phyloP scores from a whole-genome alignment of 2,888 invertebrate genomes.

The Diplolepis rosae region DNA sequence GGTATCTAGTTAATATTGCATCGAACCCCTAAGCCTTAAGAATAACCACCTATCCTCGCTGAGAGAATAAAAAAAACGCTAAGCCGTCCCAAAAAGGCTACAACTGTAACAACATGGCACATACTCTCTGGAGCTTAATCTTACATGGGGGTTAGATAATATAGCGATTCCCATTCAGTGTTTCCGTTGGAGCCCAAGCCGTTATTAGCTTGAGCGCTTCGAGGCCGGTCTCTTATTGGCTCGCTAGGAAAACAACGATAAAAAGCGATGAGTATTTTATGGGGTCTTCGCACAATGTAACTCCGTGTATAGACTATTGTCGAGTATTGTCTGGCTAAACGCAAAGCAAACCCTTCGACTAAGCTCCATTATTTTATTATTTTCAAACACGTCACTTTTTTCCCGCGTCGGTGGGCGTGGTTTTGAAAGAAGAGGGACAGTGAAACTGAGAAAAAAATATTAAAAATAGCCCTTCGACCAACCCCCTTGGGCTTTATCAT shows the following conservation, averaged over 20 bases:
- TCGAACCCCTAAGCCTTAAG: slow-evolving; percentile 63
- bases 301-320: slow-evolving; percentile 64
- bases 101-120: slow-evolving; percentile 71
- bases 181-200: slow-evolving; percentile 65
- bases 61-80: slow-evolving; percentile 47
- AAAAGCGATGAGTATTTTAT: slow-evolving; percentile 73
- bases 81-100: slow-evolving; percentile 54
- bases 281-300: slow-evolving; percentile 67
- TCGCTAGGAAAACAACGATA: slow-evolving; percentile 70
- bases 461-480: slow-evolving; percentile 54
- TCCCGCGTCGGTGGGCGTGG: slow-evolving; percentile 62
- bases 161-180: slow-evolving; percentile 64
- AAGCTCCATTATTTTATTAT: slow-evolving; percentile 70
- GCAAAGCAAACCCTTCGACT: slow-evolving; percentile 56
- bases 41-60: slow-evolving; percentile 59
- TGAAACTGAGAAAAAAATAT: slow-evolving; percentile 55
- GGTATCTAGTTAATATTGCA: slow-evolving; percentile 68
- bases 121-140: slow-evolving; percentile 52
- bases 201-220: slow-evolving; percentile 55
- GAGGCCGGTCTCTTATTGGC: slow-evolving; percentile 61
- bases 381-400: slow-evolving; percentile 70
- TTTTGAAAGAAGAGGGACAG: slow-evolving; percentile 10
- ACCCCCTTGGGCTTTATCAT: slow-evolving; percentile 53
- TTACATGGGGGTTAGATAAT: slow-evolving; percentile 36
- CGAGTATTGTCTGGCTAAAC: slow-evolving; percentile 60